Percentiles rank a stretch among this genome's conserved stretches.
These are phyloP conservation scores for Pseudolaguvia tuberculata DNA, from an alignment of 2,113 vertebrate species.

Conservation along the genomic window DNA sequence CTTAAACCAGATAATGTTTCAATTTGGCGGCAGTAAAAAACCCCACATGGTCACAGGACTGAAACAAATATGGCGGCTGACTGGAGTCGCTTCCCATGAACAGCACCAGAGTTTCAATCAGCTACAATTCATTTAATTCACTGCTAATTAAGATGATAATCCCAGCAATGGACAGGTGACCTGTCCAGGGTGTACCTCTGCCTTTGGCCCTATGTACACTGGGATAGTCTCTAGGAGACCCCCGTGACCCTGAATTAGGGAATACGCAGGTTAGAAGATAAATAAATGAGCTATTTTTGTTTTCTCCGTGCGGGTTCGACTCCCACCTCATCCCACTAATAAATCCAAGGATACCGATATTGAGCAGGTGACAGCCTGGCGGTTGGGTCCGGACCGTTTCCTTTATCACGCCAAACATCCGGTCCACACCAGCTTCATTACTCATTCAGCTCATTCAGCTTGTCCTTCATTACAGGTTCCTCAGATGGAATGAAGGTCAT, in stretches of 20 bases:
- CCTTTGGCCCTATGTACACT: too few relatives aligned
- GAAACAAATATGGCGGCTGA: slow-evolving; percentile 3
- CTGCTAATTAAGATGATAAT: not conserved
- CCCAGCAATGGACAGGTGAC: too few relatives aligned
- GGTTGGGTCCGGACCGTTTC: not conserved
- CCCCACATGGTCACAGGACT: slow-evolving; percentile 23
- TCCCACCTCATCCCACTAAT: slow-evolving; percentile 17
- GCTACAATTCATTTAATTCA: too few relatives aligned
- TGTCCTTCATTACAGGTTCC: not conserved
- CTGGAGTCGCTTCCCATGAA: slow-evolving; percentile 2
- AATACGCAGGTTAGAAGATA: too few relatives aligned
- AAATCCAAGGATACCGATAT: slow-evolving; percentile 27
- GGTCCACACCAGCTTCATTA: not conserved
- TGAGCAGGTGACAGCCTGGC: not conserved
- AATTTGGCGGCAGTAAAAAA: not conserved
- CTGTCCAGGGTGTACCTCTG: too few relatives aligned
- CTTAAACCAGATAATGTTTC: slow-evolving; percentile 9
- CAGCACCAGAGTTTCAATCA: not conserved
- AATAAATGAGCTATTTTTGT: slow-evolving; percentile 19
- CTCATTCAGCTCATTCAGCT: not conserved
- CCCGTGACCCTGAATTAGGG: too few relatives aligned
- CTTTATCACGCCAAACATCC: not conserved
- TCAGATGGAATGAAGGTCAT: not conserved
- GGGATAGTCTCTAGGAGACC: too few relatives aligned
- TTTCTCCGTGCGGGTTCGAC: slow-evolving; percentile 17